A percentile compares a stretch with the other conserved stretches of the same genome.
Evolutionary conservation across 2,888 invertebrate genomes (phyloP).

Genomic region (Sinotaia quadrata): DNA sequence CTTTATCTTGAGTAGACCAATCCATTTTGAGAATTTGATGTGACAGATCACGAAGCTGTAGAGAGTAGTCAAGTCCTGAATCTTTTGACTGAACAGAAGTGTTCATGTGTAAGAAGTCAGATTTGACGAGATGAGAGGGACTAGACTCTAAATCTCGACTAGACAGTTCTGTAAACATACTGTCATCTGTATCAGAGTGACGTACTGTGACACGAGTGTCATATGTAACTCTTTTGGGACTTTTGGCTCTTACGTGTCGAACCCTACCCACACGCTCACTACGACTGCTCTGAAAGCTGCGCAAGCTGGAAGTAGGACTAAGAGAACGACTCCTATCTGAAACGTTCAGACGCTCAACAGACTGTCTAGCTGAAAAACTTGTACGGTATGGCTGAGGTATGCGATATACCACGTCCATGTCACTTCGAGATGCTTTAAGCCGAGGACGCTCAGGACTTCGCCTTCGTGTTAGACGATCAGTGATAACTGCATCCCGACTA

Average conservation of each 20-base stretch:
- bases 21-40: constrained; percentile 56
- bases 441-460: constrained; percentile 46
- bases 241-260: constrained; percentile 49
- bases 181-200: constrained; percentile 51
- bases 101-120: neutral
- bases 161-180: constrained; percentile 48
- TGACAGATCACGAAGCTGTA: constrained; percentile 55
- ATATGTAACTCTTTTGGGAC: constrained; percentile 63
- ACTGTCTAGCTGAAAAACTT: constrained; percentile 65
- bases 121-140: constrained; percentile 5
- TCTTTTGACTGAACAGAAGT: constrained; percentile 31
- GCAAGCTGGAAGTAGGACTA: constrained; percentile 55
- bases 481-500: constrained; percentile 39
- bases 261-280: constrained; percentile 27
- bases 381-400: constrained; percentile 67
- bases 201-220: constrained; percentile 59
- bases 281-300: constrained; percentile 43
- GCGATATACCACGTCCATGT: constrained; percentile 42
- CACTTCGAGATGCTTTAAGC: constrained; percentile 20
- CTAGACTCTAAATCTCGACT: constrained; percentile 40
- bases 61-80: constrained; percentile 53
- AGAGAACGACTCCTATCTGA: constrained; percentile 56
- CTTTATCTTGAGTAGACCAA: constrained; percentile 40
- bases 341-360: constrained; percentile 47
- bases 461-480: constrained; percentile 56